Evolutionary conservation across 1,140 invertebrate genomes (phyloP), one percentile per base, ranked within the genome.

Genomic region (Thereuonema tuberculata): DNA sequence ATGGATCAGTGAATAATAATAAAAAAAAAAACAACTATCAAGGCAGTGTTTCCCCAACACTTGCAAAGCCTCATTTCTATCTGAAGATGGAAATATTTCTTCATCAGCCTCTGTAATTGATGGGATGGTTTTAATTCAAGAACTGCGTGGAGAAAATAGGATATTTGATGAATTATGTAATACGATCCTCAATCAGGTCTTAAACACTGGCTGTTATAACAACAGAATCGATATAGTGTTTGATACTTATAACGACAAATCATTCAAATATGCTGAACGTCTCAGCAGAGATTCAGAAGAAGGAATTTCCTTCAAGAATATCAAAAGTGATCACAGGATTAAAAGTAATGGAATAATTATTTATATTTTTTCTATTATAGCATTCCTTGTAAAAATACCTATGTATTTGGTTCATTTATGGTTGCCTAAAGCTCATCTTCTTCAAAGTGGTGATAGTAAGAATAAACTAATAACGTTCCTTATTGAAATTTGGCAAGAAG

Each of bases 121-220:
- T 37, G 61, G 29, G 21, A 62, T 61, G 58, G 58, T 20, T 9
- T 2, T 61, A 5, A 25, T 61, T 20, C 62, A 63, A 46, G 61
- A 29, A 52, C 1, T 43, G 20, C 31, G 31, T n/a, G 58, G 58
- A 17, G 27, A 60, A 24, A 29, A 29, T 25, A 1, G 29, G 43
- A 43, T 31, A 2, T 56, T 60, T 24, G 28, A 20, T 12, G 37
- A 57, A 47, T 17, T 61, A n/a, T 49, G 46, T n/a, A 28, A 21
- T 23, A 46, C 14, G 5, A 23, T 23, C 12, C 28, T 23, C 21
- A 37, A n/a, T n/a, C n/a, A n/a, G n/a, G n/a, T n/a, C n/a, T n/a
- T n/a, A n/a, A n/a, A n/a, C n/a, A n/a, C n/a, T n/a, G n/a, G n/a
- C n/a, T n/a, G n/a, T n/a, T n/a, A n/a, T n/a, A n/a, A n/a, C n/a